Evolutionary conservation across 2,113 vertebrate genomes (phyloP).

Genomic region (Xenopus borealis): DNA sequence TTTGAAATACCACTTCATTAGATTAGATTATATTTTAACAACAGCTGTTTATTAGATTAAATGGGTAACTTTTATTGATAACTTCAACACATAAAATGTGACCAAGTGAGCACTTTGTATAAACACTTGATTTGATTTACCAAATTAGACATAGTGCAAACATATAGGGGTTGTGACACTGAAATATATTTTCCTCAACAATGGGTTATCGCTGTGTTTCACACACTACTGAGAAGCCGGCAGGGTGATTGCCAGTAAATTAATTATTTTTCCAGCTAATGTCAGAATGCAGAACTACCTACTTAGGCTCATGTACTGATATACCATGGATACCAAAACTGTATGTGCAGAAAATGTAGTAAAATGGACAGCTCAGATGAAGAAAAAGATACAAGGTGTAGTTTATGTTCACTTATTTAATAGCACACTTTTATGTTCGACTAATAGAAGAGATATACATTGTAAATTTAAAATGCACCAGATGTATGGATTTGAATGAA

Average conservation of each 20-base stretch:
- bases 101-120: background rate
- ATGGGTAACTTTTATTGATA: constrained; percentile 1
- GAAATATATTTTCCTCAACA: constrained; percentile 21
- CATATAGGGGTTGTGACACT: constrained; percentile 12
- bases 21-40: background rate
- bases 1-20: no score
- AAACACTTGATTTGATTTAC: constrained; percentile 10
- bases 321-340: no score
- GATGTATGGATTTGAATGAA: no score
- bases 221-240: constrained; percentile 23
- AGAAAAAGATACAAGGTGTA: no score
- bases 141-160: background rate
- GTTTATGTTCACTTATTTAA: no score
- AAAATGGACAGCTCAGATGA: no score
- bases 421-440: no score
- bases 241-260: constrained; percentile 17
- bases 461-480: no score
- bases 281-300: constrained; percentile 20
- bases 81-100: background rate
- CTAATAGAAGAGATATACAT: no score
- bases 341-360: no score
- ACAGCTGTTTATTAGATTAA: constrained; percentile 7
- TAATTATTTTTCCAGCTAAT: constrained; percentile 8
- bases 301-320: background rate
- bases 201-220: constrained; percentile 27